Base-by-base conservation (phyloP, 2,797 vertebrate genomes). In the Euthynnus affinis region DNA sequence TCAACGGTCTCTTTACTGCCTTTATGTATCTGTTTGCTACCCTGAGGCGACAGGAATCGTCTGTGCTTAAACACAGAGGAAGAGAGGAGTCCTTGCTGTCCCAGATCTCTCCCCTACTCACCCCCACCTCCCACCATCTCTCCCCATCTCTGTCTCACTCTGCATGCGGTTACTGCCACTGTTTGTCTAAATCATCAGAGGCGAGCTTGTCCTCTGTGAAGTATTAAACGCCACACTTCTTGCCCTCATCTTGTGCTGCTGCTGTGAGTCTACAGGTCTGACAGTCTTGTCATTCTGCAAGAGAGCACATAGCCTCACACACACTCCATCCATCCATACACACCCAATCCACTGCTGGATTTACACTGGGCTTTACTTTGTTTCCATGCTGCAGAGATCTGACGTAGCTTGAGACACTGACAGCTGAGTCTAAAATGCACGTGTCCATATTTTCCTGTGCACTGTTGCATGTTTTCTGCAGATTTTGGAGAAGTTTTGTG, bases 41-140 rank as follows among this genome's bases (percentile, higher is more conserved):
- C 91, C 89, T 0, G 70, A 88, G 89, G 92, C 85, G 74, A 91
- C 89, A 89, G 85, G 83, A 74, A 88, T 90, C 75, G 81, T 93
- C 90, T 91, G 87, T 42, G 82, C 86, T 84, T 79, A 89, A 91
- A 89, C 81, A 85, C 87, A 73, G 82, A 83, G 84, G 85, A 82
- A 86, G 73, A 81, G 77, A 84, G 65, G 74, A 85, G 64, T 65
- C 80, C 81, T 86, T 25, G 34, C 56, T 7, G 37, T 71, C 74
- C 82, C 74, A 53, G 71, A 79, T 74, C 58, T 6, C 27, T 44
- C 20, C 65, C 46, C 44, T 27, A 34, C 46, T 37, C 5, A 59
- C 3, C 27, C 64, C 58, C 63, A 42, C 13, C 12, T 42, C 12
- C 40, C 13, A 42, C 40, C 40, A 4, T 42, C 40, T 13, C 40